Percentiles rank a stretch among this genome's conserved stretches.
These are phyloP conservation scores for Seladonia tumulorum DNA, from an alignment of 2,888 invertebrate species.

Conservation along the genomic window DNA sequence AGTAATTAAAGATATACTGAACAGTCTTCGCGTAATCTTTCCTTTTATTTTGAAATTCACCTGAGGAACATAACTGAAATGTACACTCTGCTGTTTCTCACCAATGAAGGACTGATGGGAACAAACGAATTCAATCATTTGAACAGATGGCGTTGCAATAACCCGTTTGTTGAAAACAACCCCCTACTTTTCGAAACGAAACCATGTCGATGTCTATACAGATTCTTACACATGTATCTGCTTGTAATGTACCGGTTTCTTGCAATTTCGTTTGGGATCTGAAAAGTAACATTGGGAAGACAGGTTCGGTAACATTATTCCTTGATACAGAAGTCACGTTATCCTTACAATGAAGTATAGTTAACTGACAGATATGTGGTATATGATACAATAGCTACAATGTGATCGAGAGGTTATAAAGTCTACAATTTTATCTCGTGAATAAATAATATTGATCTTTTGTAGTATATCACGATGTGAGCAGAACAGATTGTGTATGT, in stretches of 20 bases:
- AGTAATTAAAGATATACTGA: neutral
- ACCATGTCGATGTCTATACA: neutral
- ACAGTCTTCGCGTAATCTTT: neutral
- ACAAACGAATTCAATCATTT: neutral
- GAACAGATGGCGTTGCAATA: neutral
- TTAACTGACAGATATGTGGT: neutral
- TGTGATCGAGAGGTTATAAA: slow-evolving; percentile 15
- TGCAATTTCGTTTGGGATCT: neutral
- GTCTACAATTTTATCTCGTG: neutral
- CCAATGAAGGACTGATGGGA: slow-evolving; percentile 8
- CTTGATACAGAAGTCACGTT: neutral
- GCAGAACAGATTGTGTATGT: neutral
- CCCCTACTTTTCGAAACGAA: slow-evolving; percentile 4
- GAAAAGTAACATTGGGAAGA: neutral
- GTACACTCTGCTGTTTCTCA: neutral
- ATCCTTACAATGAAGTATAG: neutral
- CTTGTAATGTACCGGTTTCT: neutral
- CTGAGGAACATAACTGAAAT: neutral
- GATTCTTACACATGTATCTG: neutral
- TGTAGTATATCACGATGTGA: neutral
- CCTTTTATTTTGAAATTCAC: neutral
- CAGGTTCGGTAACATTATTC: neutral
- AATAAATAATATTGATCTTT: neutral
- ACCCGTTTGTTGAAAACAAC: slow-evolving; percentile 7
- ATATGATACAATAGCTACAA: neutral